Percentiles rank a stretch among this genome's conserved stretches.
These are phyloP conservation scores for Monodelphis domestica DNA, from an alignment of 2,797 vertebrate genomes.

Conservation along the genomic window DNA sequence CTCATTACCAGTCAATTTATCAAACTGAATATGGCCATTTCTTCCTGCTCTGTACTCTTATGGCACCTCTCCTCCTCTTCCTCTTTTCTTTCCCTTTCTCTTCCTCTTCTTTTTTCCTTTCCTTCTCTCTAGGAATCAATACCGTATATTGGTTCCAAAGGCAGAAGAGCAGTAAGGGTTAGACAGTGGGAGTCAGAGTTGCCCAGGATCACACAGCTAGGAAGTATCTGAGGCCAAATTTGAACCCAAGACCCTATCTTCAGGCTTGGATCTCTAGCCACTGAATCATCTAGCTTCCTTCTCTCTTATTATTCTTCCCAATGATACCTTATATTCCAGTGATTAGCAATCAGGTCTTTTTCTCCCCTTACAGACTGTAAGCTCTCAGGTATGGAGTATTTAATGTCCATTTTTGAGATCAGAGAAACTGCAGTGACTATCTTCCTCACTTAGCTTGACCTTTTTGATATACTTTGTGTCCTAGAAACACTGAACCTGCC, in stretches of 20 bases:
- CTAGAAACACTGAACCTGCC: background rate
- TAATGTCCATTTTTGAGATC: background rate
- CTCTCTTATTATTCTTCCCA: background rate
- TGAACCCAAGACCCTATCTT: too few species aligned
- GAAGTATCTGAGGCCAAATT: too few species aligned
- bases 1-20: background rate
- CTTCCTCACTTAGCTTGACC: background rate
- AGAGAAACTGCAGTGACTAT: background rate
- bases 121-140: too few species aligned
- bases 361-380: background rate
- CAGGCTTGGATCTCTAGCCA: too few species aligned
- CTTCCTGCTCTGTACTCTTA: background rate
- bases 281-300: too few species aligned
- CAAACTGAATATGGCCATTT: background rate
- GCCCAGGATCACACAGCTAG: too few species aligned
- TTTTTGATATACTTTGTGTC: background rate
- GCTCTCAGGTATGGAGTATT: background rate
- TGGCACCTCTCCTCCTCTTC: too few species aligned
- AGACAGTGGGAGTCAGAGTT: too few species aligned
- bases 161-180: too few species aligned
- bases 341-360: background rate
- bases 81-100: too few species aligned
- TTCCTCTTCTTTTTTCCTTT: too few species aligned
- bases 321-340: background rate
- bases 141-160: too few species aligned